phyloP scores from a whole-genome alignment of 30 jellyfish, hydroid and myxozoan genomes.

The Aurelia sp. region DNA sequence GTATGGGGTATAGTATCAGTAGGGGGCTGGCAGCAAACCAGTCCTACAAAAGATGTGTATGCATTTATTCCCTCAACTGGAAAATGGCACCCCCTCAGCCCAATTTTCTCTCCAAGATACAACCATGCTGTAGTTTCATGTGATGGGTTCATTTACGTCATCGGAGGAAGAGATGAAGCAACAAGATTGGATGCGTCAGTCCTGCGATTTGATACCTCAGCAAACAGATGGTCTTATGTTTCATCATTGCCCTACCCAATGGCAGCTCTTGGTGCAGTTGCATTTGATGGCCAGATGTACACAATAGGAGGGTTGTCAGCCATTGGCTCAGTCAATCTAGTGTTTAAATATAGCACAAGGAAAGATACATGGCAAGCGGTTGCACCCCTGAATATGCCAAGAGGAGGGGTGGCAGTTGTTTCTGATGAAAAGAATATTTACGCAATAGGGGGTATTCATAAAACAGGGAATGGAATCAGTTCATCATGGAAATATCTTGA shows the following conservation, averaged over 20 bases:
- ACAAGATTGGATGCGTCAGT: constrained; percentile 83
- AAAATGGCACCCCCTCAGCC: constrained; percentile 91
- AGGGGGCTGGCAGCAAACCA: constrained; percentile 92
- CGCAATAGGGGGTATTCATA: constrained; percentile 92
- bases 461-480: constrained; percentile 69
- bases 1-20: constrained; percentile 88
- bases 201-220: constrained; percentile 84
- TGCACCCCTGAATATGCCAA: constrained; percentile 71
- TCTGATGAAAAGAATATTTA: constrained; percentile 76
- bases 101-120: constrained; percentile 78
- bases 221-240: constrained; percentile 84
- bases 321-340: constrained; percentile 79
- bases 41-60: constrained; percentile 87
- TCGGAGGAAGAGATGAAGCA: constrained; percentile 93
- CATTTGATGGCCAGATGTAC: constrained; percentile 88
- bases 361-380: constrained; percentile 90
- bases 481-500: constrained; percentile 89
- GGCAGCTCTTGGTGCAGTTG: constrained; percentile 91
- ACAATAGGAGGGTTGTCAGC: constrained; percentile 88
- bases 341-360: constrained; percentile 80
- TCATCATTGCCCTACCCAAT: constrained; percentile 85
- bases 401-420: constrained; percentile 88
- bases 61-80: constrained; percentile 73
- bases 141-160: constrained; percentile 89
- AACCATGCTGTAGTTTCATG: constrained; percentile 92